Base-by-base conservation (phyloP, 2,113 vertebrate species). In the Trinectes maculatus region DNA sequence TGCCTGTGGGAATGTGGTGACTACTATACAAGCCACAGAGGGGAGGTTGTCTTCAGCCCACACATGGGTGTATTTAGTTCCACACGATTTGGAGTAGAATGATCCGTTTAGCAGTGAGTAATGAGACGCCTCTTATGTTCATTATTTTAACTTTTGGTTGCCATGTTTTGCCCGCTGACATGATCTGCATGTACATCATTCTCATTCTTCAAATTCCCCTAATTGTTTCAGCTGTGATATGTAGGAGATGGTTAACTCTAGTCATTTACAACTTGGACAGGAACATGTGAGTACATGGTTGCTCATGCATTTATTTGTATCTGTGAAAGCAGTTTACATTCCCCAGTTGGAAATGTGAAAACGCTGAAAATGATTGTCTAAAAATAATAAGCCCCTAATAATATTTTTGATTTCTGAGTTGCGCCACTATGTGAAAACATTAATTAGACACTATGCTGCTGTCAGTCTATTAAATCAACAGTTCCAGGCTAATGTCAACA, bases 1-100 rank as follows among this genome's bases (percentile, higher is more conserved):
- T 37, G 29, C 16, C 15, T 67, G 54, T 56, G 40, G 55, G 44
- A 39, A 39, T 18, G 49, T 15, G 33, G 53, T 7, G 13, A 57
- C 33, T 22, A 28, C 18, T 42, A 33, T 33, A 9, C 31, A 11
- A 40, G 53, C 22, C 40, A 53, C 18, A 24, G 43, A 42, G 33
- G 39, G 54, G 59, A 40, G 62, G 34, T 34, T 46, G 18, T 46
- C 37, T 5, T 6, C 21, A 63, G 42, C 76, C 71, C 56, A 85
- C 87, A 88, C 81, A 86, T 89, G 87, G 79, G 67, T 53, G 34
- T 46, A 52, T 78, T 91, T 87, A 85, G 86, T 89, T 89, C 75
- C 63, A 68, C 76, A 65, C 87, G 77, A 87, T 82, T 71, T 77
- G 60, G 37, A 65, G 66, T 44, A 37, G 71, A 86, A 64, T 59